Percentiles rank a stretch among this genome's conserved stretches.
These are phyloP conservation scores for Anas flavirostris DNA, from an alignment of 2,797 vertebrate species.

Conservation along the genomic window DNA sequence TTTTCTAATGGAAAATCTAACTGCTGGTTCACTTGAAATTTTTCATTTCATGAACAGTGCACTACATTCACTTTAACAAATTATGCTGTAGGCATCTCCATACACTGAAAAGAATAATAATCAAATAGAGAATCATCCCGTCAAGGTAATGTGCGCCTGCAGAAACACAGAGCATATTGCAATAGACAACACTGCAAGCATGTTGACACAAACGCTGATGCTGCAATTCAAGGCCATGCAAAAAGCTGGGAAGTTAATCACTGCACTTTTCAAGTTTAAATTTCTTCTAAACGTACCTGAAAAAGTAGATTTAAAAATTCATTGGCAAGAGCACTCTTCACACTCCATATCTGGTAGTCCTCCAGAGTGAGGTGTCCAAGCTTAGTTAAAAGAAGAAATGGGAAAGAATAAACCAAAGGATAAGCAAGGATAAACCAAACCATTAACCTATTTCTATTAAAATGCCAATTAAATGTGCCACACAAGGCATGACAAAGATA, in stretches of 20 bases:
- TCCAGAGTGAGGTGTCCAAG: constrained; percentile 94
- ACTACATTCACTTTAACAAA: neutral
- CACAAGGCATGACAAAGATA: neutral
- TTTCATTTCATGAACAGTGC: neutral
- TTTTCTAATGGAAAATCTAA: neutral
- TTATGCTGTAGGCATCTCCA: neutral
- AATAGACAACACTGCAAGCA: neutral
- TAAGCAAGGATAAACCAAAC: neutral
- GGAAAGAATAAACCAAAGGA: neutral
- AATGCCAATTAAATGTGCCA: neutral
- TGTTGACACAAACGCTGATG: neutral
- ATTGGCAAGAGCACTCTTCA: constrained; percentile 96
- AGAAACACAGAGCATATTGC: neutral
- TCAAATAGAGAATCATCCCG: neutral
- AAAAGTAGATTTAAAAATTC: constrained; percentile 98
- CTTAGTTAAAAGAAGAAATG: constrained; percentile 70
- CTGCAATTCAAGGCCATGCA: neutral
- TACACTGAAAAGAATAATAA: neutral
- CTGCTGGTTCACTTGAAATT: neutral
- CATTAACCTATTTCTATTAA: neutral
- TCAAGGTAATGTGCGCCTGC: neutral
- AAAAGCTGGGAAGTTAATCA: neutral
- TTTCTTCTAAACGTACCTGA: constrained; percentile 83
- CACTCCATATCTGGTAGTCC: constrained; percentile 99
- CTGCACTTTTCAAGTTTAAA: neutral